A percentile compares a stretch with the other conserved stretches of the same genome.
Conservation (phyloP, 2,113 vertebrate species). For the Sclerurus mexicanus region DNA sequence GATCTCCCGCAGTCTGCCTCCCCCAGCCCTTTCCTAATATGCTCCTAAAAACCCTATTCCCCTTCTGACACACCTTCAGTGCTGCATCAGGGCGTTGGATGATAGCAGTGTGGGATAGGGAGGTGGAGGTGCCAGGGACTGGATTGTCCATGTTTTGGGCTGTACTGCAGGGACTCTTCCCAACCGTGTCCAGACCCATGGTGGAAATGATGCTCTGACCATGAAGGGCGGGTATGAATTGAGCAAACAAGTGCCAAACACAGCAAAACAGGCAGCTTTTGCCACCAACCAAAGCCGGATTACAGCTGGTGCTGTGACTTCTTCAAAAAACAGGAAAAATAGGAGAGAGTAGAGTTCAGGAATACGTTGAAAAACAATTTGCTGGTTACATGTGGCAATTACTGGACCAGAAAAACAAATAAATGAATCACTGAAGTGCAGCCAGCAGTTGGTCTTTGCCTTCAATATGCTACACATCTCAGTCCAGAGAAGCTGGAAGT, state of each 20-base stretch:
- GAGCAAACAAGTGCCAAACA: neutral
- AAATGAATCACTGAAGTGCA: neutral
- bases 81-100: neutral
- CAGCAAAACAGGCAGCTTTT: neutral
- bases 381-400: neutral
- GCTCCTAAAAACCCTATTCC: neutral
- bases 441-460: neutral
- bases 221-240: fast-evolving
- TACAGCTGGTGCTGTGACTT: neutral
- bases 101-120: neutral
- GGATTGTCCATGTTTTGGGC: fast-evolving
- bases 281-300: neutral
- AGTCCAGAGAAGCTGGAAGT: neutral
- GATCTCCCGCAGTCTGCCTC: neutral
- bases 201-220: neutral
- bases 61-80: neutral
- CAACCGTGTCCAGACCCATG: fast-evolving
- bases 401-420: constrained; percentile 21
- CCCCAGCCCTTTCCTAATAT: neutral
- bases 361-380: neutral
- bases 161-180: neutral
- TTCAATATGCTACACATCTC: neutral
- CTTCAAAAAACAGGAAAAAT: neutral
- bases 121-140: neutral
- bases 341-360: neutral